phyloP scores from a whole-genome alignment of 2,113 vertebrate genomes.

The Brachirus orientalis region DNA sequence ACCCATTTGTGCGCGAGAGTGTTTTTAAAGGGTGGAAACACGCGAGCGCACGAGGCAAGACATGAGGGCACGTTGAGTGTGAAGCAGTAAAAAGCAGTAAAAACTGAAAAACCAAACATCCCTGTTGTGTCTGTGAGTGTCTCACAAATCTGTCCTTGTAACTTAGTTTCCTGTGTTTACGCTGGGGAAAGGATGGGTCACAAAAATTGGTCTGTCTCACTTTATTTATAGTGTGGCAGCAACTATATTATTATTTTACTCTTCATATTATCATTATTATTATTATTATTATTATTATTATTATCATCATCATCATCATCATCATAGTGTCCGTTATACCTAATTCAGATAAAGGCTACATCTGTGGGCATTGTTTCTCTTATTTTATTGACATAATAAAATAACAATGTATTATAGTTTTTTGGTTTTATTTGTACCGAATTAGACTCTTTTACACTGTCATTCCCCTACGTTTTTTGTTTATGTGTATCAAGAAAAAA shows the following conservation, averaged over 20 bases:
- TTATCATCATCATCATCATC: too few species aligned
- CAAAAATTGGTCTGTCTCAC: neutral
- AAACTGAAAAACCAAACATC: slow-evolving; percentile 36
- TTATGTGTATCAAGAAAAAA: neutral
- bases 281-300: too few species aligned
- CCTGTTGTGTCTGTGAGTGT: slow-evolving; percentile 39
- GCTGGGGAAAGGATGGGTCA: slow-evolving; percentile 4
- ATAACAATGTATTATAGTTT: neutral
- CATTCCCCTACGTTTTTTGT: too few species aligned
- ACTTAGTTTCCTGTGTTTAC: too few species aligned
- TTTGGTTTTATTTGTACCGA: neutral
- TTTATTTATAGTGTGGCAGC: too few species aligned
- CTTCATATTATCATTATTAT: too few species aligned
- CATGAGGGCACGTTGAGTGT: neutral
- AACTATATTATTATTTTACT: too few species aligned
- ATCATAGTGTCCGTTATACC: too few species aligned
- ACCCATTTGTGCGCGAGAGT: slow-evolving; percentile 12
- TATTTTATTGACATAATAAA: neutral
- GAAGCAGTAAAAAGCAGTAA: slow-evolving; percentile 9
- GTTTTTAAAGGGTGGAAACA: slow-evolving; percentile 53
- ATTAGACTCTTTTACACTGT: neutral
- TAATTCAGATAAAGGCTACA: too few species aligned
- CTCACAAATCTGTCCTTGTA: neutral
- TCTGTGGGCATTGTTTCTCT: neutral
- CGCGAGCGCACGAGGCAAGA: slow-evolving; percentile 64